These are phyloP conservation scores for Drosophila repleta DNA, from an alignment of 1,140 invertebrate genomes.

Conservation along the genomic window DNA sequence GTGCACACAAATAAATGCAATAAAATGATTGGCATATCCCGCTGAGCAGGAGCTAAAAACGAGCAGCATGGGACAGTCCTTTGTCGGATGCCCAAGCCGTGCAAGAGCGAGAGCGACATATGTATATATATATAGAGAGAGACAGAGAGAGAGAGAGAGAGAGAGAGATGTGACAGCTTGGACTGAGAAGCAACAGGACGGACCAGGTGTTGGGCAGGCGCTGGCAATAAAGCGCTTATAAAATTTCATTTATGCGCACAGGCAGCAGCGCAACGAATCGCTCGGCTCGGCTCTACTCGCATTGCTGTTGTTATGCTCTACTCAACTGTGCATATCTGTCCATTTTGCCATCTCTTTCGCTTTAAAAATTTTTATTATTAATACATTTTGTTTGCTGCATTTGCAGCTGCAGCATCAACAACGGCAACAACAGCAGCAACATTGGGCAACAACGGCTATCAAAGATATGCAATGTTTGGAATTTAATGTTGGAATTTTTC, in stretches of 20 bases:
- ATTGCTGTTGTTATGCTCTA: constrained; percentile 8
- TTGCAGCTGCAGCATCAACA: constrained; percentile 45
- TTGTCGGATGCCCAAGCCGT: constrained; percentile 36
- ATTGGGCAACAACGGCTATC: constrained; percentile 49
- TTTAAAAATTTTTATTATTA: constrained; percentile 79
- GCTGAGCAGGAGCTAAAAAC: constrained; percentile 35
- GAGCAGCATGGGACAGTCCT: constrained; percentile 27
- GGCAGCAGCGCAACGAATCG: constrained; percentile 21
- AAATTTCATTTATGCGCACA: constrained; percentile 75
- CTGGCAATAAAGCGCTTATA: constrained; percentile 79
- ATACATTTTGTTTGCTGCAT: constrained; percentile 78
- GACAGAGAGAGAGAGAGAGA: neutral
- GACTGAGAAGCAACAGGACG: constrained; percentile 4
- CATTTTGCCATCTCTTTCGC: constrained; percentile 32
- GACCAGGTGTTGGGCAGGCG: constrained; percentile 59
- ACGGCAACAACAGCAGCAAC: constrained; percentile 23
- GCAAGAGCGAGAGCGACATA: neutral
- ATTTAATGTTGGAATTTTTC: constrained; percentile 80
- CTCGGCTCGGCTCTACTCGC: neutral
- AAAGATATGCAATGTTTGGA: constrained; percentile 75
- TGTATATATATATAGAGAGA: too few species aligned
- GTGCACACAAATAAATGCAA: constrained; percentile 81
- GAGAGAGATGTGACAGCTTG: neutral
- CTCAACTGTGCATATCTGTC: constrained; percentile 15
- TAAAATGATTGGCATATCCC: constrained; percentile 79